phyloP scores from a whole-genome alignment of 2,113 vertebrate species.

The Ceyx melanurus region DNA sequence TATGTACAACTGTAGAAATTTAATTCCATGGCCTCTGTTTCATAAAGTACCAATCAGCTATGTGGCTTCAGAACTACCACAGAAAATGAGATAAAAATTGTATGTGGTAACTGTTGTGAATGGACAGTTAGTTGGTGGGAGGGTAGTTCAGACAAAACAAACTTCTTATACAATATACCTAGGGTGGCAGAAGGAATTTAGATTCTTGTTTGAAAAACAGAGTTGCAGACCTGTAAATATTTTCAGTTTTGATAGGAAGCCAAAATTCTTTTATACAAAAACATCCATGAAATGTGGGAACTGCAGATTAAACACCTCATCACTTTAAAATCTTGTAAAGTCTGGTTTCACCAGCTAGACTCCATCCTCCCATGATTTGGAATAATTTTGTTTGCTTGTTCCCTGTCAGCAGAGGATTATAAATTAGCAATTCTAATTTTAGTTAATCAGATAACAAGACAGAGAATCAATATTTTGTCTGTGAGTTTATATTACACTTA shows the following conservation, averaged over 20 bases:
- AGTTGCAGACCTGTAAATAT: neutral
- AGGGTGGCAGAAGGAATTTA: neutral
- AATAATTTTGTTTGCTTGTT: neutral
- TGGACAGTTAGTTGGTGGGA: neutral
- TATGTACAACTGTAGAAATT: neutral
- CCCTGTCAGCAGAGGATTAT: neutral
- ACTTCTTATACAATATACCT: neutral
- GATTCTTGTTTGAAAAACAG: constrained; percentile 11
- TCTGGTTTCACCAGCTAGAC: neutral
- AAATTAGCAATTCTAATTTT: neutral
- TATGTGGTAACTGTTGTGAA: neutral
- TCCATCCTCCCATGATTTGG: neutral
- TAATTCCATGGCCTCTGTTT: neutral
- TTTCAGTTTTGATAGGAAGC: constrained; percentile 7
- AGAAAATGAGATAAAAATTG: neutral
- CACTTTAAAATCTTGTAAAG: neutral
- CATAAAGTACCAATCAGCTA: neutral
- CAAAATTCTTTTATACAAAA: neutral
- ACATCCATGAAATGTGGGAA: neutral
- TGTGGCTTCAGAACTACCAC: neutral
- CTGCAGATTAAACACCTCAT: constrained; percentile 8
- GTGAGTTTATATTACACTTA: neutral
- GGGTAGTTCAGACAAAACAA: neutral
- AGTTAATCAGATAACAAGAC: neutral
- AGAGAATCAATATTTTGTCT: neutral